A percentile compares a stretch with the other conserved stretches of the same genome.
Conservation (phyloP, 2,113 vertebrate species). For the Oncorhynchus nerka region DNA sequence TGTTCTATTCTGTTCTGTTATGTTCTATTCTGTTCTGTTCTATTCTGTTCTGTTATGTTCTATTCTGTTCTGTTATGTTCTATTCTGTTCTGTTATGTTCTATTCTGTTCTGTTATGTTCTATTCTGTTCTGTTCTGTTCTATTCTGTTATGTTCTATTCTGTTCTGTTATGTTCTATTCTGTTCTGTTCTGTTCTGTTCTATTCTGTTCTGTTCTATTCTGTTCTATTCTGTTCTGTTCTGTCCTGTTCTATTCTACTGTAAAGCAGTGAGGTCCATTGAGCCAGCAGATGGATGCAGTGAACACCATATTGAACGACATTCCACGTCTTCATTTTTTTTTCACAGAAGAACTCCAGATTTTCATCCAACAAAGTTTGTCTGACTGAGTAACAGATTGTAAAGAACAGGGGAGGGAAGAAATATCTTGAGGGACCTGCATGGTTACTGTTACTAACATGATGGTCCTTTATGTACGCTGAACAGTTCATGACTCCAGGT, state of each 20-base stretch:
- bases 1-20: neutral
- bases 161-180: accelerated
- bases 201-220: neutral
- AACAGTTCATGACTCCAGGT: too few species aligned
- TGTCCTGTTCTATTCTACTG: neutral
- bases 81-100: neutral
- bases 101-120: accelerated
- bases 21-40: too few species aligned
- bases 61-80: too few species aligned
- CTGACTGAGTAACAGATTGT: too few species aligned
- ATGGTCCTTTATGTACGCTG: too few species aligned
- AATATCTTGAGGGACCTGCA: too few species aligned
- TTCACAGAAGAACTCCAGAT: too few species aligned
- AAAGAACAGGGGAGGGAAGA: too few species aligned
- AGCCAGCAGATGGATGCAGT: conserved; percentile 48
- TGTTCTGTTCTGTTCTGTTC: neutral
- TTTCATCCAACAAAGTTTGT: too few species aligned
- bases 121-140: neutral
- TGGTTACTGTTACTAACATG: too few species aligned
- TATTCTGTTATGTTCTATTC: accelerated
- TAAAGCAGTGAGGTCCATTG: neutral
- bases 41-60: neutral
- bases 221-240: too few species aligned
- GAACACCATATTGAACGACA: conserved; percentile 22
- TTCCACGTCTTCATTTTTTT: too few species aligned